These are phyloP conservation scores for Cladopsammia gracilis DNA, from an alignment of 64 coral and sea anemone genomes.

Conservation along the genomic window DNA sequence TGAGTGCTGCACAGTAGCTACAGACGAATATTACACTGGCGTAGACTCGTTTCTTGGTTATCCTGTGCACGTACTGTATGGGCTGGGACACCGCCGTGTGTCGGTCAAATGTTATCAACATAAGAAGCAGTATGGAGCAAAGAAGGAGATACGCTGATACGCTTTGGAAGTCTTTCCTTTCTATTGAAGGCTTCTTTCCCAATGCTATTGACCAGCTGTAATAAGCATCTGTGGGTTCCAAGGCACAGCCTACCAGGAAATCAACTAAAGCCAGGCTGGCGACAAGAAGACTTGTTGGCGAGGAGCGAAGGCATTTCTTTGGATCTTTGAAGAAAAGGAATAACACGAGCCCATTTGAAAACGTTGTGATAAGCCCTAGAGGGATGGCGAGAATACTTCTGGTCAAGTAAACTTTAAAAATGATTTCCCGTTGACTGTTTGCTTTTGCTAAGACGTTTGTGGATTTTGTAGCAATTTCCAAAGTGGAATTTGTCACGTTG, in stretches of 20 bases:
- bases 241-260: slow-evolving; percentile 65
- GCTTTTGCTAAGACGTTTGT: not conserved
- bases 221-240: slow-evolving; percentile 73
- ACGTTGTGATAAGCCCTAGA: slow-evolving; percentile 60
- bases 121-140: slow-evolving; percentile 57
- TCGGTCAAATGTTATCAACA: slow-evolving; percentile 80
- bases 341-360: slow-evolving; percentile 68
- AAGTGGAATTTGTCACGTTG: not conserved
- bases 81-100: slow-evolving; percentile 62
- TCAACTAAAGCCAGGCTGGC: slow-evolving; percentile 77
- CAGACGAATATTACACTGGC: slow-evolving; percentile 44
- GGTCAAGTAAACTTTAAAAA: slow-evolving; percentile 61
- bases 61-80: slow-evolving; percentile 45
- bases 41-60: slow-evolving; percentile 58
- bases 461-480: not conserved
- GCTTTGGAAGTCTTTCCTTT: slow-evolving; percentile 67
- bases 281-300: slow-evolving; percentile 57
- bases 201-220: slow-evolving; percentile 45
- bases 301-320: slow-evolving; percentile 66
- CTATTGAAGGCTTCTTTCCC: slow-evolving; percentile 1
- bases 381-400: slow-evolving; percentile 69
- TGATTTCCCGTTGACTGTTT: not conserved
- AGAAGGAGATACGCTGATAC: slow-evolving; percentile 74
- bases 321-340: slow-evolving; percentile 80
- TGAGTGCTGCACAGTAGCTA: slow-evolving; percentile 62